Evolutionary conservation across 2,113 vertebrate genomes (phyloP), one percentile per base, ranked within the genome.

Genomic region (Brachirus orientalis): DNA sequence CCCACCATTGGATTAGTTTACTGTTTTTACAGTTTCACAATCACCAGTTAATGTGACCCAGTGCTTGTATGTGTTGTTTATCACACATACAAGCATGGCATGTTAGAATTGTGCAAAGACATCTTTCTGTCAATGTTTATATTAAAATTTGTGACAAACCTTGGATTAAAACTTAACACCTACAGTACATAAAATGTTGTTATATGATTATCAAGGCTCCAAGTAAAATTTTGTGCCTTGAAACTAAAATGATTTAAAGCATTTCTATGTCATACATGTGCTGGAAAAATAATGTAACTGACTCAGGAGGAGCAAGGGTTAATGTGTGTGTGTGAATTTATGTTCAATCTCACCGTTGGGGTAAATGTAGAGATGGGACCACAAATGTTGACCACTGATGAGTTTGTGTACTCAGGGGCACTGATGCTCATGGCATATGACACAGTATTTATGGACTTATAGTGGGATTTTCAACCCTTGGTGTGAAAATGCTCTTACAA

Each of bases 321-420:
- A 74, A 77, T 82, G 73, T 58, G 28, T 69, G 40, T n/a, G 45
- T 62, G 20, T 65, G 41, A 69, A 63, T 82, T 58, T 65, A 75
- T 78, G 78, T 66, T 54, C 33, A 43, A 16, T 10, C 33, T 69
- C 44, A 50, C 9, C 18, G 13, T 53, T 2, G 47, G 17, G 62
- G 14, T 68, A 46, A 52, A 58, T 54, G 16, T 40, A 65, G 56
- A 61, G 10, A 22, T 1, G 0, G 3, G 43, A 36, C 20, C 50
- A 36, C 36, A 53, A 20, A 14, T 50, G 38, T 36, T 67, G 41
- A 54, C 56, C 46, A 8, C 43, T 72, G 18, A 66, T 9, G 52
- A 40, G 56, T 66, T n/a, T 33, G 37, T 4, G 11, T 56, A 38
- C 50, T 50, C 14, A 6, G 46, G 72, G 56, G 18, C 8, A 54